Conservation (phyloP, 2,113 vertebrate species). For the Jaculus jaculus region DNA sequence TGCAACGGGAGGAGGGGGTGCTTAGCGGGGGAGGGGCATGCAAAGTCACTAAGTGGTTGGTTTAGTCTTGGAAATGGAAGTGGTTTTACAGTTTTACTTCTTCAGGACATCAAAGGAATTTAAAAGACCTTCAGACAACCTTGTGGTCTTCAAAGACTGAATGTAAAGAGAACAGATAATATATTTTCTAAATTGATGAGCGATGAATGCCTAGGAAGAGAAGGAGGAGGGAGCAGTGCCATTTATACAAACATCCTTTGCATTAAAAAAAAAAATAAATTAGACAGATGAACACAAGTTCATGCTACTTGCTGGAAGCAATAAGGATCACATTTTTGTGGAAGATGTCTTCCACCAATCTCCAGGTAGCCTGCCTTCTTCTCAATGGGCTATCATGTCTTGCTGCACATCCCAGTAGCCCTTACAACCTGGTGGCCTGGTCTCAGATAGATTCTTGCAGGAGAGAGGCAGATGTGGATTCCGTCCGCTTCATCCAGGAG, state of each 20-base stretch:
- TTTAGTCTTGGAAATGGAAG: conserved; percentile 55
- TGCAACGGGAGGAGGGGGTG: conserved; percentile 2
- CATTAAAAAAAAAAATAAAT: conserved; percentile 82
- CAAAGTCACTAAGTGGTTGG: conserved; percentile 53
- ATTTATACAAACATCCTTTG: conserved; percentile 67
- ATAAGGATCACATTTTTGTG: conserved; percentile 80
- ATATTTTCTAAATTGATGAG: conserved; percentile 59
- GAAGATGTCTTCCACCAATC: conserved; percentile 83
- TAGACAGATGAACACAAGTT: conserved; percentile 85
- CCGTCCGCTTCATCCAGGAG: conserved; percentile 83
- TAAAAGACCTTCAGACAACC: conserved; percentile 73
- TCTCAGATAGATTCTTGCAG: conserved; percentile 81
- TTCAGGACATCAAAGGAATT: conserved; percentile 77
- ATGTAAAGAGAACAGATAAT: conserved; percentile 75
- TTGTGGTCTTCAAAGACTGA: conserved; percentile 76
- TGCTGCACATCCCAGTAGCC: conserved; percentile 82
- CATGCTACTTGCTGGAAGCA: conserved; percentile 90
- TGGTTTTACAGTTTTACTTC: conserved; percentile 61
- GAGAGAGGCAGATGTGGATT: conserved; percentile 78
- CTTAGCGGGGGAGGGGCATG: conserved; percentile 22
- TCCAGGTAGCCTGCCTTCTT: conserved; percentile 79
- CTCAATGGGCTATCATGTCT: conserved; percentile 79
- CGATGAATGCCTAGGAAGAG: conserved; percentile 29
- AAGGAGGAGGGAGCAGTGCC: conserved; percentile 57
- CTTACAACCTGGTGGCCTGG: conserved; percentile 85